phyloP scores from a whole-genome alignment of 2,888 invertebrate species.

The Artemia sp. region DNA sequence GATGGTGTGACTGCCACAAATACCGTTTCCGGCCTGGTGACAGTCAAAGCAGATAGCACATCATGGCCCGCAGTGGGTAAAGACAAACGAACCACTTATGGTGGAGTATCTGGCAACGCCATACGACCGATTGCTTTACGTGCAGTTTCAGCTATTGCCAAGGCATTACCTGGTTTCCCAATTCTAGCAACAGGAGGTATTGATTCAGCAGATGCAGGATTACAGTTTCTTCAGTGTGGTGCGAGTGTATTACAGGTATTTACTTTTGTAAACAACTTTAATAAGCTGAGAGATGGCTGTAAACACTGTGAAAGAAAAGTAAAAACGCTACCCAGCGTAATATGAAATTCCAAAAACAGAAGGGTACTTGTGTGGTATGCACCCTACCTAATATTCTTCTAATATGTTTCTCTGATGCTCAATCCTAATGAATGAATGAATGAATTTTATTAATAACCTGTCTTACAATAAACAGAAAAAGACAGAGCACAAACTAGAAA shows the following conservation, averaged over 20 bases:
- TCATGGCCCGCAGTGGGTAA: constrained; percentile 84
- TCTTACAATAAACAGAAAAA: too few species aligned
- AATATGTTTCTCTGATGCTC: too few species aligned
- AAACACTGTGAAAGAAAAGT: not conserved
- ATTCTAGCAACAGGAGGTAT: constrained; percentile 93
- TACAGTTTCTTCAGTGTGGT: constrained; percentile 88
- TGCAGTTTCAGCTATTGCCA: constrained; percentile 75
- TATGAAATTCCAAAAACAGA: too few species aligned
- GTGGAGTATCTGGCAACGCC: constrained; percentile 83
- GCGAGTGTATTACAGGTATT: constrained; percentile 72
- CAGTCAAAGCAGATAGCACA: constrained; percentile 53
- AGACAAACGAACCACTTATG: constrained; percentile 69
- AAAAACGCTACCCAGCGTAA: not conserved
- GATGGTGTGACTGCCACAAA: constrained; percentile 93
- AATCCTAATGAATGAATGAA: too few species aligned
- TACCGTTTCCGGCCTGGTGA: constrained; percentile 82
- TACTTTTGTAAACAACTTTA: constrained; percentile 12
- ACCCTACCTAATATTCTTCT: too few species aligned
- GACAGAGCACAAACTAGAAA: too few species aligned
- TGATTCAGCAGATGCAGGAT: constrained; percentile 81
- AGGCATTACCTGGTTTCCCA: constrained; percentile 65
- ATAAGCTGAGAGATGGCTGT: not conserved
- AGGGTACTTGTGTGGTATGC: too few species aligned
- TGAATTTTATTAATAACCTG: too few species aligned
- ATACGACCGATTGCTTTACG: constrained; percentile 81